Evolutionary conservation across 2,797 vertebrate species (phyloP), one percentile per base, ranked within the genome.

Genomic region (Esox masquinongy): DNA sequence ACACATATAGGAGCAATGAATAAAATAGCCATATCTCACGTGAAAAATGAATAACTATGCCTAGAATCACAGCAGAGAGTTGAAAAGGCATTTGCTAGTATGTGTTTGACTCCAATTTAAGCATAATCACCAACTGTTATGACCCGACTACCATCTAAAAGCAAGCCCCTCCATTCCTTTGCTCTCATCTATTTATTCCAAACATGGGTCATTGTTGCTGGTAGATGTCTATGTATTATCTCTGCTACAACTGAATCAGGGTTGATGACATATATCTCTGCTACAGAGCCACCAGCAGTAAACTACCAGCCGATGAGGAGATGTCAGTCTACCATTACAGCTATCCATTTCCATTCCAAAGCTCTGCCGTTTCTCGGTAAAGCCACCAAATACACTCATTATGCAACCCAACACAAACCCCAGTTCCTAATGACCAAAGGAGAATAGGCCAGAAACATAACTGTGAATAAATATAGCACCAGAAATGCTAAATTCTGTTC

Each of bases 1-100:
- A 87, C 93, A 92, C 92, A 93, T 83, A 88, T 90, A 88, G 82
- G 85, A 80, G 82, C 83, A 86, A 90, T 84, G 86, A 87, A 92
- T 92, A 92, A 90, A 91, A 86, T 83, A 86, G 78, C 24, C 77
- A 90, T 77, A 79, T 77, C 78, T 83, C 74, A 73, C 74, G 53
- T 84, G 43, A 84, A 88, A 86, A 91, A 87, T 85, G 53, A 85
- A 89, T 84, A 80, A 83, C 85, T 80, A 78, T 70, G 77, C 67
- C 73, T 69, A 67, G 73, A 83, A 84, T 85, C 80, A 86, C 78
- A 70, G 78, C 76, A 74, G 77, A 78, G 77, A 70, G 76, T 79
- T 75, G 19, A 84, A 79, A 82, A 80, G 82, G 75, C 77, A 84
- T 78, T 5, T 83, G 80, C 71, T 78, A 74, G 61, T 50, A 74